Evolutionary conservation across 2,888 invertebrate species (phyloP), one percentile per base, ranked within the genome.

Genomic region (Microctonus aethiopoides): DNA sequence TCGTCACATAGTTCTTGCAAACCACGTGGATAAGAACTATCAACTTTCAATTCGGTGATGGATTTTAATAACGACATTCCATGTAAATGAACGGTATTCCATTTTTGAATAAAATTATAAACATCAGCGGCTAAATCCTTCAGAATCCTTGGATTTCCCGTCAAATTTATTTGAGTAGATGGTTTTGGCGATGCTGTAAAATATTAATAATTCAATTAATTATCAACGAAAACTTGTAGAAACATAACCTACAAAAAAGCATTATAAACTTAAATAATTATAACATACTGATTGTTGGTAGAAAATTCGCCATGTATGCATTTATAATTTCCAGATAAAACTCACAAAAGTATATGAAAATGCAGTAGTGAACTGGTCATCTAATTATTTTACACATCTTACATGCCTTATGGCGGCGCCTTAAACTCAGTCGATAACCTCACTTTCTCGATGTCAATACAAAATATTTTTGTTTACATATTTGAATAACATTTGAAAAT

Each of bases 121-220:
- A 90, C 80, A 79, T 90, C 90, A 29, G 90, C 91, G 13, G 86
- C 87, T 64, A 88, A 85, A 82, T 91, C 91, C 74, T 89, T 87
- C 29, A 89, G 84, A 66, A 89, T 87, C 70, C 91, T 83, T 13
- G 88, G 87, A 70, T 86, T 83, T 10, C 91, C 91, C 4, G 91
- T 91, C 73, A 91, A 82, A 79, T 90, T 91, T 76, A 83, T 88
- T 67, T 82, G 82, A 67, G 87, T 85, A 1, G 82, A 78, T 52
- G 83, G 60, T 70, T 69, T 75, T 6, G 77, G 74, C 22, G 75
- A 75, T 46, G 73, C 76, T 75, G 16, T 41, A 13, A 22, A 61
- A 36, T 54, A 26, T 24, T 59, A 26, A 9, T 16, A 22, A 51
- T 1, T 20, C 11, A 52, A 67, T 16, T 6, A 24, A 29, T 41